Base-by-base conservation (phyloP, 2,113 vertebrate genomes). In the Ageneiosus marmoratus region DNA sequence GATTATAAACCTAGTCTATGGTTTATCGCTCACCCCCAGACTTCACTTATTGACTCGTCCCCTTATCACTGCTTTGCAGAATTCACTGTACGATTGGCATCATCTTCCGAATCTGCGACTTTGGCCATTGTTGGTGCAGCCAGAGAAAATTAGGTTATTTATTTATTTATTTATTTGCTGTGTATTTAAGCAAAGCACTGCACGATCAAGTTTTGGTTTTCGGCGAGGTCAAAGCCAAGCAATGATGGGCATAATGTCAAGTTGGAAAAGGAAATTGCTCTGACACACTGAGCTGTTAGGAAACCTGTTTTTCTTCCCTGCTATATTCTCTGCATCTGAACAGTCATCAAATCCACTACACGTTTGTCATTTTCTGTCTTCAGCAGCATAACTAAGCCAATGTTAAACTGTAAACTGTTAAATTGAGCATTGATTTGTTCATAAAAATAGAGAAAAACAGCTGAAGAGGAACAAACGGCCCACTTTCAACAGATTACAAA, bases 11-110 rank as follows among this genome's bases (percentile, higher is more conserved):
- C 83, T 88, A 88, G 86, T 93, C 92, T 94, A 94, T 89, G 88
- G 84, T 94, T 96, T 93, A 95, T 94, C 93, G 93, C 88, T 87
- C 86, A 46, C 90, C 86, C 90, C 89, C 92, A 91, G 92, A 90
- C 89, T 86, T 82, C 83, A 80, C 80, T 90, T 89, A 90, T 91
- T 90, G 89, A 93, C 93, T 89, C 88, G 90, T 91, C 90, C 88
- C 87, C 92, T 96, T 96, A 96, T 96, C 95, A 82, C 88, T 90
- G 88, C 90, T 89, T 93, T 80, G 88, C 95, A 95, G 95, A 44
- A 94, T 92, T 88, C 90, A 86, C 72, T 86, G 51, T 82, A 29
- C 87, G 88, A 91, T 88, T 93, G 89, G 87, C 90, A 90, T 92
- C 89, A 83, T 88, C 84, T 85, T 89, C 51, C 41, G 76, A 74